phyloP scores from a whole-genome alignment of 2,113 vertebrate genomes.

The Micromys minutus region DNA sequence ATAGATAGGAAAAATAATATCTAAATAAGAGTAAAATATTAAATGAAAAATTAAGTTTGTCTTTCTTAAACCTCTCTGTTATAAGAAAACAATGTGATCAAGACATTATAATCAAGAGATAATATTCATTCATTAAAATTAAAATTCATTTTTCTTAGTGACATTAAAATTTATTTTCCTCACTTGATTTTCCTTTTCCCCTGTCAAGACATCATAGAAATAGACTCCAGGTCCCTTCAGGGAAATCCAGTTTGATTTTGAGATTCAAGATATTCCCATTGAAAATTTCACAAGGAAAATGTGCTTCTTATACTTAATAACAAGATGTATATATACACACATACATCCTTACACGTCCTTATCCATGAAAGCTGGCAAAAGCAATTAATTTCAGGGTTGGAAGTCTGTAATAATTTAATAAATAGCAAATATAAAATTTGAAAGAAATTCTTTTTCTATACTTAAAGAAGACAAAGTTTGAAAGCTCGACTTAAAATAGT shows the following conservation, averaged over 20 bases:
- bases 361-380: not conserved
- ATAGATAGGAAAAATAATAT: not conserved
- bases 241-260: not conserved
- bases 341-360: too few species aligned
- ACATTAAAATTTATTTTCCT: not conserved
- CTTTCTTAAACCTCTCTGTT: not conserved
- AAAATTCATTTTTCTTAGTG: not conserved
- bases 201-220: not conserved
- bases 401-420: not conserved
- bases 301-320: not conserved
- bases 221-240: not conserved
- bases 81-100: not conserved
- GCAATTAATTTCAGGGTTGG: not conserved
- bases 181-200: not conserved
- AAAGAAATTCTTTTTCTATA: not conserved
- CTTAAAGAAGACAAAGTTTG: not conserved
- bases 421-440: not conserved
- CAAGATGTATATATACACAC: too few species aligned
- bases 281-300: not conserved
- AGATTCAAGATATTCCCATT: not conserved
- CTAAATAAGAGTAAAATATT: not conserved
- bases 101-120: not conserved
- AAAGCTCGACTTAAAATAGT: not conserved
- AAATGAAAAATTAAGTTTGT: not conserved
- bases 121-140: not conserved